Base-by-base conservation (phyloP, 1,140 invertebrate genomes). In the Phymastichus coffea region DNA sequence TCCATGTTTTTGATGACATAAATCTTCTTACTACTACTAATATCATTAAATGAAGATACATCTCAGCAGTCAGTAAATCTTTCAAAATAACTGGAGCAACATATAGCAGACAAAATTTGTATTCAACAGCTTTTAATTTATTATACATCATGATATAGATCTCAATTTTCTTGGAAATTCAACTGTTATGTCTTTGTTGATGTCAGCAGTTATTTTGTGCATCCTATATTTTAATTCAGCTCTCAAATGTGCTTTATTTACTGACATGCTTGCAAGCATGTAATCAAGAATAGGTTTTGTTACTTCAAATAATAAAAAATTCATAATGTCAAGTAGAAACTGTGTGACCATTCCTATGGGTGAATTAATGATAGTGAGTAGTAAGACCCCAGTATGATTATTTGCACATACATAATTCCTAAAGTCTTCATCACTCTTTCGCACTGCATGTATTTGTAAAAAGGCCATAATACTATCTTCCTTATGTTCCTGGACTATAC, bases 21-120 rank as follows among this genome's bases (percentile, higher is more conserved):
- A 57, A 23, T 48, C 37, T 40, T 12, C 38, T 33, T 12, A 15
- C 48, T 23, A 23, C 22, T 28, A 20, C 6, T 33, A 57, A 62
- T 1, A 62, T 12, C 28, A 62, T 22, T 14, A 62, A 56, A 47
- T 62, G 52, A 15, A 49, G 20, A 19, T 46, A 62, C 7, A 49
- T 12, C 14, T 51, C 17, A 23, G 40, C 30, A n/a, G n/a, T 4
- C 1, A 62, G 26, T 35, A 40, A 43, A 2, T 46, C 15, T 57
- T 62, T 62, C 3, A 56, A 15, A 23, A 62, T 23, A 26, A 62
- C 17, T 38, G 56, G 23, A 14, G 43, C 56, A 43, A 14, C 37
- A 44, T 46, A 55, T n/a, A 47, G 25, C 12, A 10, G 26, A 30
- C 48, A 61, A 48, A 55, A 55, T 30, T 41, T 44, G 10, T 41